Percentiles rank a stretch among this genome's conserved stretches.
Conservation (phyloP, 2,888 invertebrate genomes). For the Shargacucullia verbasci region DNA sequence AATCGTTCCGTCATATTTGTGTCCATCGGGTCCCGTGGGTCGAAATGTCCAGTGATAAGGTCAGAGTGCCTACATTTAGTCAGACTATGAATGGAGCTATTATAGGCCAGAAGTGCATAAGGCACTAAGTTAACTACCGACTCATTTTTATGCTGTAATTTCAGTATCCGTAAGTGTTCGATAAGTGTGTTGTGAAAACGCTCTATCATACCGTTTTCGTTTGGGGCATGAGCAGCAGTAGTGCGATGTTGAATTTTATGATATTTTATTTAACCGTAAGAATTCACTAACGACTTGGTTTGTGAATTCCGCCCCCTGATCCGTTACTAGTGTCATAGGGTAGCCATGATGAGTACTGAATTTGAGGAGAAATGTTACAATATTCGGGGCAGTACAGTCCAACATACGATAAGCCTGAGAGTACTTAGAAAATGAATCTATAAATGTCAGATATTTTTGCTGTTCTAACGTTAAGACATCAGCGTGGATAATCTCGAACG, state of each 20-base stretch:
- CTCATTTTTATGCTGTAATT: background rate
- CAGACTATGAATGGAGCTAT: slow-evolving; percentile 1
- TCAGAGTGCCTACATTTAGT: background rate
- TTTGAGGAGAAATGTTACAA: slow-evolving; percentile 4
- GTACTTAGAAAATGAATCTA: slow-evolving; percentile 5
- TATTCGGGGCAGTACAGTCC: slow-evolving; percentile 6
- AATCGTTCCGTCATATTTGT: background rate
- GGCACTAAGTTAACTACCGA: background rate
- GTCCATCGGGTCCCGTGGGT: background rate
- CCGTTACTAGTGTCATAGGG: slow-evolving; percentile 8
- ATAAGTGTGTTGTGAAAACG: background rate
- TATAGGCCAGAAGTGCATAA: background rate
- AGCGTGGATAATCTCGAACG: background rate
- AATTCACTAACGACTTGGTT: slow-evolving; percentile 2
- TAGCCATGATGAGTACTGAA: slow-evolving; percentile 8
- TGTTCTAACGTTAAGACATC: background rate
- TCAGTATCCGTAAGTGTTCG: background rate
- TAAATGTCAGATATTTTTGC: background rate
- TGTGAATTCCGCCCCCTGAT: slow-evolving; percentile 3
- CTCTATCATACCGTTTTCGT: too few species aligned
- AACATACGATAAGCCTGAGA: slow-evolving; percentile 6
- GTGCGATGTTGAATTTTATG: slow-evolving; percentile 8
- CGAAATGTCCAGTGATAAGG: background rate
- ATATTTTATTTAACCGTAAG: too few species aligned
- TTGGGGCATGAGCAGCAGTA: slow-evolving; percentile 1